A percentile compares a stretch with the other conserved stretches of the same genome.
Evolutionary conservation across 2,888 invertebrate species (phyloP).

Genomic region (Ptilodon capucinus): DNA sequence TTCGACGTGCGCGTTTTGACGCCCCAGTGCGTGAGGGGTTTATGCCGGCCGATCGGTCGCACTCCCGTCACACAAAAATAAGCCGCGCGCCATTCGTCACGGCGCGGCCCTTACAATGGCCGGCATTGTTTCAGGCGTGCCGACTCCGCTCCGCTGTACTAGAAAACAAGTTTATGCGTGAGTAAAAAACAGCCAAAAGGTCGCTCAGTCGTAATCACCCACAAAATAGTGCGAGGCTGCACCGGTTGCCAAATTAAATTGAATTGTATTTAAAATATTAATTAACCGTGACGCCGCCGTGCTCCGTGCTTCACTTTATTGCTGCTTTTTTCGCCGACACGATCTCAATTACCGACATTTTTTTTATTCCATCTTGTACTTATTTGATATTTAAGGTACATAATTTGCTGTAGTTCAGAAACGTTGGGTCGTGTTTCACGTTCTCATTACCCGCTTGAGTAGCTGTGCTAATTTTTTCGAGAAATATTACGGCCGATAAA

Average conservation of each 20-base stretch:
- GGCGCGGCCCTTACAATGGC: conserved; percentile 67
- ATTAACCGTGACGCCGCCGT: conserved; percentile 64
- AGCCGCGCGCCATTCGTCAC: conserved; percentile 70
- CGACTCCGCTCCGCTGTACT: conserved; percentile 56
- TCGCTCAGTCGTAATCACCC: conserved; percentile 32
- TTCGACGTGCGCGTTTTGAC: no score
- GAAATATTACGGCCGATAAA: conserved; percentile 66
- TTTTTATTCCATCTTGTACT: conserved; percentile 55
- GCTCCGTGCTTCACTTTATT: conserved; percentile 58
- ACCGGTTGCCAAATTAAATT: conserved; percentile 63
- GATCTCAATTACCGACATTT: conserved; percentile 62
- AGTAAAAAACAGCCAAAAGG: conserved; percentile 50
- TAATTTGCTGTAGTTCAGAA: conserved; percentile 69
- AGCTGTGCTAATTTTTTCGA: conserved; percentile 76
- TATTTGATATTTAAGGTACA: conserved; percentile 68
- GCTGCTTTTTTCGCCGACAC: conserved; percentile 64
- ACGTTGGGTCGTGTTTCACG: conserved; percentile 70
- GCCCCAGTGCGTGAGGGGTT: no score
- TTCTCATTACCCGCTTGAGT: conserved; percentile 78
- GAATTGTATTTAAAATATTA: conserved; percentile 72
- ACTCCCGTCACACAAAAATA: conserved; percentile 75
- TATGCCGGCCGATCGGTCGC: conserved; percentile 61
- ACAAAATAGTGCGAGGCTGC: conserved; percentile 44
- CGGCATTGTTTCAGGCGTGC: conserved; percentile 69
- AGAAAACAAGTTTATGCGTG: conserved; percentile 56